Conservation (phyloP, 2,888 invertebrate species). For the Eudemis profundana region DNA sequence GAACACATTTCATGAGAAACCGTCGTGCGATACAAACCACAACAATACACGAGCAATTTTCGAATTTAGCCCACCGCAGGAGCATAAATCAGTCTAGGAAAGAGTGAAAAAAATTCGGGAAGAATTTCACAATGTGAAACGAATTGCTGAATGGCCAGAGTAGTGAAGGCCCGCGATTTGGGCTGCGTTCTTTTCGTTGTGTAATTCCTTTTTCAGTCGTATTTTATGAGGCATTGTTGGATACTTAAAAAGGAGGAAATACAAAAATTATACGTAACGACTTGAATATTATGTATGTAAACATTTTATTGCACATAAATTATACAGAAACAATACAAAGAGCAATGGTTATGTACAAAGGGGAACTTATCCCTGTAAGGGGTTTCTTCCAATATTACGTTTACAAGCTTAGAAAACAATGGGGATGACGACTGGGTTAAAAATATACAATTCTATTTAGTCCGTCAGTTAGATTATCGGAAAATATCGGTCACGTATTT, state of each 20-base stretch:
- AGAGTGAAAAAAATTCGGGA: conserved; percentile 46
- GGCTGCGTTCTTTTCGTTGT: conserved; percentile 24
- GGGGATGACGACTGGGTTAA: too few relatives aligned
- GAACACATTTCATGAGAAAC: conserved; percentile 36
- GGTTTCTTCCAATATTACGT: too few relatives aligned
- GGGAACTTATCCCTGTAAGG: too few relatives aligned
- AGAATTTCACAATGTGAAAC: conserved; percentile 46
- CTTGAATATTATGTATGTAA: too few relatives aligned
- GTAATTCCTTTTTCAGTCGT: conserved; percentile 29
- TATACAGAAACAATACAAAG: too few relatives aligned
- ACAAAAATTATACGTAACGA: too few relatives aligned
- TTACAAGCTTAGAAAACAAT: too few relatives aligned
- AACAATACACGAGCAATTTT: conserved; percentile 41
- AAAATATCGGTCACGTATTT: too few relatives aligned
- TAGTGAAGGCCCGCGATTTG: conserved; percentile 28
- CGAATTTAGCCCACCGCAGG: conserved; percentile 44
- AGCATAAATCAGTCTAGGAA: conserved; percentile 45
- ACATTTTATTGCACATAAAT: too few relatives aligned
- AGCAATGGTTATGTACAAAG: too few relatives aligned
- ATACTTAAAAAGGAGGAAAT: background rate
- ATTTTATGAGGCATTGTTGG: conserved; percentile 28
- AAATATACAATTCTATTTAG: too few relatives aligned
- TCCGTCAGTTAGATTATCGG: too few relatives aligned
- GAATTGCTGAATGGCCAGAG: conserved; percentile 45
- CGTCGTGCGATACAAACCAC: conserved; percentile 37